phyloP scores from a whole-genome alignment of 2,113 vertebrate genomes.

The Sprattus sprattus region DNA sequence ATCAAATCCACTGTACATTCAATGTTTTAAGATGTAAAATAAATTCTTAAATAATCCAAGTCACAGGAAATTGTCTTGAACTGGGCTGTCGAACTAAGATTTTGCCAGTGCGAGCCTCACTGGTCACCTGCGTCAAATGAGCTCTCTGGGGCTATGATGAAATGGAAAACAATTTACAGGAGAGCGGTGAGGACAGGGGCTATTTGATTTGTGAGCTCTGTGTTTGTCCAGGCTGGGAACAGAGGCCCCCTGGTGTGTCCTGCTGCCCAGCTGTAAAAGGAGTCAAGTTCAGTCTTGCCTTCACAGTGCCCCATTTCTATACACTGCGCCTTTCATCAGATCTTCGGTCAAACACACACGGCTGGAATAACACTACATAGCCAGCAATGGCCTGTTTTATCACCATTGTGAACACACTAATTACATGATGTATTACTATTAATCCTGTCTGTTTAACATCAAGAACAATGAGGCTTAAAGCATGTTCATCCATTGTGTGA shows the following conservation, averaged over 20 bases:
- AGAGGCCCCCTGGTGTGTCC: neutral
- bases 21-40: too few species aligned
- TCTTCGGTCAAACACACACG: neutral
- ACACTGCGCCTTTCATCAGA: neutral
- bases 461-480: too few species aligned
- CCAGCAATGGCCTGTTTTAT: neutral
- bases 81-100: neutral
- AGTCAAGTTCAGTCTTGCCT: constrained; percentile 47
- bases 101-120: neutral
- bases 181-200: neutral
- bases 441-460: too few species aligned
- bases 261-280: constrained; percentile 6
- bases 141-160: neutral
- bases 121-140: neutral
- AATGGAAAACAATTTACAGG: constrained; percentile 3
- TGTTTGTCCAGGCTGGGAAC: constrained; percentile 9
- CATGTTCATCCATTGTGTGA: neutral
- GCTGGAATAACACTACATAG: neutral
- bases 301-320: neutral
- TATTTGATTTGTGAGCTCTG: neutral
- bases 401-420: neutral
- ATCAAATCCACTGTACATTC: neutral
- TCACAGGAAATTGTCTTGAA: neutral
- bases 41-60: neutral
- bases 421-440: neutral